Base-by-base conservation (phyloP, 1,140 invertebrate genomes). In the Limonius californicus region DNA sequence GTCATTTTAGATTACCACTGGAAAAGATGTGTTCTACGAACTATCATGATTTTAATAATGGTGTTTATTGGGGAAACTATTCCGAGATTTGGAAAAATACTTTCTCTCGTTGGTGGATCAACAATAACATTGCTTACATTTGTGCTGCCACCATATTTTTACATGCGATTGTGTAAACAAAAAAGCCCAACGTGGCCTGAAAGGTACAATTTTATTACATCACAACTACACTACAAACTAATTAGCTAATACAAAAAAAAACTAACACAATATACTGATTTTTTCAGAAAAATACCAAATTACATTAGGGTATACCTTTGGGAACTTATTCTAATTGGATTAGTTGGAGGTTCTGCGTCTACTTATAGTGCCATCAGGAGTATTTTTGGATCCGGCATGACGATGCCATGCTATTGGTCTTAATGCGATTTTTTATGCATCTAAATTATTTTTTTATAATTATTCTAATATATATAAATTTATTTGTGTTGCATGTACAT, bases 41-140 rank as follows among this genome's bases (percentile, higher is more conserved):
- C 84, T 0, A 67, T 73, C 0, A 79, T 90, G 59, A 79, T 89
- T 66, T 63, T 77, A 0, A 66, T 79, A 0, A 82, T 88, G 55
- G 73, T 89, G 54, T 83, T 89, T 70, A 77, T 88, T 15, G 88
- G 84, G 1, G 83, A 87, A 76, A 80, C 80, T 15, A 74, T 91
- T 9, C 89, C 89, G 0, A 78, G 82, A 27, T 91, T 90, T 78
- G 85, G 86, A 45, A 85, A 84, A 50, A 82, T 91, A 59, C 72
- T 91, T 35, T 81, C 88, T 12, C 76, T 91, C 30, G 80, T 91
- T n/a, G 89, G 89, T 1, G 87, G 84, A 8, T 87, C 87, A 1
- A 87, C 84, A 1, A 79, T 88, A 7, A 85, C 85, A 0, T 69
- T 89, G 1, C 75, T 85, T 11, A 86, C 86, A 1, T 87, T 88